These are phyloP conservation scores for Nannoperca australis DNA, from an alignment of 2,797 vertebrate genomes.

Conservation along the genomic window DNA sequence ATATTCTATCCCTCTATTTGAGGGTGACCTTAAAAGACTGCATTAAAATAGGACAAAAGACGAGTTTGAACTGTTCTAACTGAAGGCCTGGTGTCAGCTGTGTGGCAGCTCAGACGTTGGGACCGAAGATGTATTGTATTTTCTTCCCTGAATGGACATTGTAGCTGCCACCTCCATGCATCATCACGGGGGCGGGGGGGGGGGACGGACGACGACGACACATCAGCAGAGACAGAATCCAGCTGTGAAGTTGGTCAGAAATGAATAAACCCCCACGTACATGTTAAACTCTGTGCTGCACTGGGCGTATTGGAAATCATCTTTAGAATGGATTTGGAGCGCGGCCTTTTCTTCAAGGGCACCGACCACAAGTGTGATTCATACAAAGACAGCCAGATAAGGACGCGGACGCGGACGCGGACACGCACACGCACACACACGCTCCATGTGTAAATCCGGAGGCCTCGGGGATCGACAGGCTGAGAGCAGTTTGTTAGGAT, in stretches of 20 bases:
- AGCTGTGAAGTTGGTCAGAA: slow-evolving; percentile 4
- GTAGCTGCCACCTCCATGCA: slow-evolving; percentile 6
- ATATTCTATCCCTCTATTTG: neutral
- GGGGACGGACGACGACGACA: too few species aligned
- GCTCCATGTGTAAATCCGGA: slow-evolving; percentile 35
- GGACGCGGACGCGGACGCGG: too few species aligned
- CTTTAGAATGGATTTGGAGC: slow-evolving; percentile 25
- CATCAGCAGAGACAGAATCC: neutral
- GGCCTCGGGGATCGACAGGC: slow-evolving; percentile 15
- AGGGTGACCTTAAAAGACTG: slow-evolving; percentile 37
- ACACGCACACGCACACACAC: slow-evolving; percentile 2
- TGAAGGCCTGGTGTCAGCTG: slow-evolving; percentile 8
- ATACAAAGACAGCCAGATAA: slow-evolving; percentile 43
- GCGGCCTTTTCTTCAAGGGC: slow-evolving; percentile 52
- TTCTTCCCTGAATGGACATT: neutral
- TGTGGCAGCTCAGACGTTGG: neutral
- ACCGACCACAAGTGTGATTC: slow-evolving; percentile 25
- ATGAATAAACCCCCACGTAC: neutral
- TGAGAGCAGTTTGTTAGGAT: slow-evolving; percentile 55
- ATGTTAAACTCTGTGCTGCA: neutral
- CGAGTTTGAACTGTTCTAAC: slow-evolving; percentile 17
- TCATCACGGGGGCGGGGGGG: neutral
- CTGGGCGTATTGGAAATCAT: slow-evolving; percentile 15
- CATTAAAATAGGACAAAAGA: neutral
- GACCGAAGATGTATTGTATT: neutral